Percentiles rank a stretch among this genome's conserved stretches.
These are phyloP conservation scores for Thaumetopoea pityocampa DNA, from an alignment of 1,140 invertebrate genomes.

Conservation along the genomic window DNA sequence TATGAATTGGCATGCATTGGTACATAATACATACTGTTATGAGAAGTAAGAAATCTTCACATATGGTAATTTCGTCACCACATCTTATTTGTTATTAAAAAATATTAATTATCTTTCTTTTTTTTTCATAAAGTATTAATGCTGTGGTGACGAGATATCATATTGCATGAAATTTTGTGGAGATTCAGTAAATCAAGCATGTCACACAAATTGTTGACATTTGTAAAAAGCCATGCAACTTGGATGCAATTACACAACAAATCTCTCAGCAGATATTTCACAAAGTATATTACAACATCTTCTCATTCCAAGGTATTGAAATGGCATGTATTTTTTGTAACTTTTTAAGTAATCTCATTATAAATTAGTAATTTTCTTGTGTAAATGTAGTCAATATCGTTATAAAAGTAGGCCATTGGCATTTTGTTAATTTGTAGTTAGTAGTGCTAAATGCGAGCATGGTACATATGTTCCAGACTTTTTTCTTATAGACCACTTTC, in stretches of 20 bases:
- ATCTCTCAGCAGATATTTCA: slow-evolving; percentile 33
- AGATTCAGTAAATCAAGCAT: slow-evolving; percentile 42
- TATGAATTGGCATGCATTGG: no score
- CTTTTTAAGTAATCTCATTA: slow-evolving; percentile 9
- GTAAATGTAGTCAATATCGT: no score
- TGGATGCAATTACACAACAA: slow-evolving; percentile 40
- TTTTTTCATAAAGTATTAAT: slow-evolving; percentile 23
- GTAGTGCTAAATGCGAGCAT: no score
- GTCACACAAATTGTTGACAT: slow-evolving; percentile 43
- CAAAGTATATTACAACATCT: slow-evolving; percentile 61
- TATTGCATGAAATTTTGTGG: slow-evolving; percentile 34
- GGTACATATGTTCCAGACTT: no score
- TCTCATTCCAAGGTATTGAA: slow-evolving; percentile 57
- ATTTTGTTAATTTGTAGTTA: no score
- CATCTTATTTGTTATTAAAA: slow-evolving; percentile 10
- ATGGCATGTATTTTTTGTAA: no score
- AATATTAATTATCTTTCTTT: slow-evolving; percentile 7
- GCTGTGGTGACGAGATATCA: slow-evolving; percentile 61
- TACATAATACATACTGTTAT: slow-evolving; percentile 6
- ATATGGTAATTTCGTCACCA: slow-evolving; percentile 63
- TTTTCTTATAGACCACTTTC: no score
- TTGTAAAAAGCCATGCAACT: slow-evolving; percentile 37
- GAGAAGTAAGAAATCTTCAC: slow-evolving; percentile 36
- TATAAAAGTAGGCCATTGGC: no score
- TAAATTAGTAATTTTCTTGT: slow-evolving; percentile 1